Evolutionary conservation across 35 echinoderm and acorn worm species (phyloP).

Genomic region (Ptychodera flava): DNA sequence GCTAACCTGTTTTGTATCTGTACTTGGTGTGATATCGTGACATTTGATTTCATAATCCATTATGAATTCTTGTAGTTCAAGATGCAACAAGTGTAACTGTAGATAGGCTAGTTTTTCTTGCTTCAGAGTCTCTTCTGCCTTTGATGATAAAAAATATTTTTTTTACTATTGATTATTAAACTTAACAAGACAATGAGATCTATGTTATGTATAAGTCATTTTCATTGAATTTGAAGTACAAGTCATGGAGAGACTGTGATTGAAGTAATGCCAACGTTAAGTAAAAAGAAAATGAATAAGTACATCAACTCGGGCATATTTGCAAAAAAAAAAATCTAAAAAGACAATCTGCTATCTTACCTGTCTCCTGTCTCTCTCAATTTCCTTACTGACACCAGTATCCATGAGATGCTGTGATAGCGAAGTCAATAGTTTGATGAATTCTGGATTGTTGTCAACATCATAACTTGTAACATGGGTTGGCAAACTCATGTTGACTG

Average conservation of each 20-base stretch:
- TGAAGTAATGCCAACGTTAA: no score
- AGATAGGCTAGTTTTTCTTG: conserved; percentile 59
- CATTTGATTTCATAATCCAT: conserved; percentile 62
- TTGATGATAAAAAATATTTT: not conserved
- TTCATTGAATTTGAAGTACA: no score
- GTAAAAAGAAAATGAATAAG: no score
- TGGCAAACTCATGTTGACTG: conserved; percentile 94
- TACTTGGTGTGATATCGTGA: conserved; percentile 48
- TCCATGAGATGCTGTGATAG: conserved; percentile 53
- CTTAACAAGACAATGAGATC: no score
- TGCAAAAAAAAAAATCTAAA: no score
- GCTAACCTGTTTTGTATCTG: conserved; percentile 46
- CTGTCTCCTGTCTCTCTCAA: conserved; percentile 40
- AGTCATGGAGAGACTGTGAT: no score
- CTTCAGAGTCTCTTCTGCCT: conserved; percentile 66
- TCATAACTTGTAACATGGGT: conserved; percentile 64
- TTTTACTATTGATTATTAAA: no score
- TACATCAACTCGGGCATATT: no score
- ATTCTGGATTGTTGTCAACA: conserved; percentile 60
- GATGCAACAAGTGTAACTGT: conserved; percentile 68
- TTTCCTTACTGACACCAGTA: conserved; percentile 49
- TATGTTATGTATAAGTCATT: no score
- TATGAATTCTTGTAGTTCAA: conserved; percentile 76
- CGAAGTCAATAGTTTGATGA: conserved; percentile 46
- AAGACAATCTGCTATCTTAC: no score